These are phyloP conservation scores for Ictalurus punctatus DNA, from an alignment of 2,113 vertebrate species.

Conservation along the genomic window DNA sequence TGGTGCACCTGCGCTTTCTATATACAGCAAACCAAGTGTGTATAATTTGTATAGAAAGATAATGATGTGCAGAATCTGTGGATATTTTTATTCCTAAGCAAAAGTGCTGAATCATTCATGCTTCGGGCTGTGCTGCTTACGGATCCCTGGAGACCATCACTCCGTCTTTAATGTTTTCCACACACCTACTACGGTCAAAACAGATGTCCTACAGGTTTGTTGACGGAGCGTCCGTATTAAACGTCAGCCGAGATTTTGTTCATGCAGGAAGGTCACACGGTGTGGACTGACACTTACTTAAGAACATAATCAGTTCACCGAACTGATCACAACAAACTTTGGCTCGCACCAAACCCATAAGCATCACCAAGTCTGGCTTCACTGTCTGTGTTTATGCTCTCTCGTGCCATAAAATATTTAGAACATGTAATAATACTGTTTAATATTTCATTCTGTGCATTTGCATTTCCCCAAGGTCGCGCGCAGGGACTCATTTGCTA, in stretches of 20 bases:
- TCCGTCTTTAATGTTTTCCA: not conserved
- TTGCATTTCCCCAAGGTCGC: constrained; percentile 60
- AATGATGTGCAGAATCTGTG: constrained; percentile 28
- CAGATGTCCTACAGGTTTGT: constrained; percentile 7
- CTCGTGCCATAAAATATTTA: constrained; percentile 65
- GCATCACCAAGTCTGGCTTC: not conserved
- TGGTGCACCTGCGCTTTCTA: not conserved
- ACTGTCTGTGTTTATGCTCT: constrained; percentile 19
- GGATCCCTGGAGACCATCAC: not conserved
- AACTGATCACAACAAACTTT: not conserved
- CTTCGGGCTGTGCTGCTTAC: constrained; percentile 42
- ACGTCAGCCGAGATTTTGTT: not conserved
- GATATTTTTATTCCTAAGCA: constrained; percentile 42
- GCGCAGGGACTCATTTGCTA: constrained; percentile 37
- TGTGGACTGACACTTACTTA: not conserved
- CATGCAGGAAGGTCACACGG: not conserved
- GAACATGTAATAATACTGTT: constrained; percentile 63
- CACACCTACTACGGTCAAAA: not conserved
- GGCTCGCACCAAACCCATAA: not conserved
- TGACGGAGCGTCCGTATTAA: not conserved
- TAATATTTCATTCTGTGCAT: constrained; percentile 64
- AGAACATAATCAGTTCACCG: not conserved
- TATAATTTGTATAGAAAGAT: constrained; percentile 17
- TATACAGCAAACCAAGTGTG: not conserved
- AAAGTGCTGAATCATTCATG: constrained; percentile 42